Base-by-base conservation (phyloP, 1,140 invertebrate species). In the Aphidius gifuensis region DNA sequence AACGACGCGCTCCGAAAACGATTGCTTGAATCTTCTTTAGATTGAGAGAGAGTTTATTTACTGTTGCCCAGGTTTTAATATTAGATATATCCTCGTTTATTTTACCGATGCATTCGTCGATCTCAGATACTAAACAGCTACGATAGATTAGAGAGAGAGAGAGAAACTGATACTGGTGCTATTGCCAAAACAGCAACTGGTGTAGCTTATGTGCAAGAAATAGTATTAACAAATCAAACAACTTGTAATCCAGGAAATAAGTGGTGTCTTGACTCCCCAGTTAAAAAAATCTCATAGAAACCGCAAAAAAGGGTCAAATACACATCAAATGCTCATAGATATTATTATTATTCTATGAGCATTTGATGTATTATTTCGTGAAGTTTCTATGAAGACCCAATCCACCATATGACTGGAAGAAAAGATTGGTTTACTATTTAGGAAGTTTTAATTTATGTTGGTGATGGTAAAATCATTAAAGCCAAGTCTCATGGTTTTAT, bases 231-330 rank as follows among this genome's bases (percentile, higher is more conserved):
- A 16, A 6, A 5, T 32, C 8, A 11, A 23, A 23, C 23, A 23
- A 51, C 49, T 51, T 1, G 11, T 38, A 21, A 16, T 16, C 1
- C 16, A 16, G 16, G 1, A 16, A 16, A 1, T 16, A 16, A 16
- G 16, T 72, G 70, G 70, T 32, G 64, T 8, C 39, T 70, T 1
- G 71, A 74, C 43, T 71, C 69, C 0, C n/a, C n/a, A n/a, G n/a
- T n/a, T n/a, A n/a, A n/a, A n/a, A n/a, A n/a, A n/a, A n/a, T n/a
- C n/a, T n/a, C n/a, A n/a, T n/a, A n/a, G n/a, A n/a, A n/a, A n/a
- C n/a, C n/a, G n/a, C n/a, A n/a, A n/a, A n/a, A n/a, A n/a, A n/a
- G n/a, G n/a, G n/a, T n/a, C n/a, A n/a, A n/a, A n/a, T n/a, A n/a
- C n/a, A n/a, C n/a, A n/a, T n/a, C n/a, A n/a, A n/a, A n/a, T n/a